Conservation (phyloP, 2,888 invertebrate genomes). For the Lasioglossum marginatum region DNA sequence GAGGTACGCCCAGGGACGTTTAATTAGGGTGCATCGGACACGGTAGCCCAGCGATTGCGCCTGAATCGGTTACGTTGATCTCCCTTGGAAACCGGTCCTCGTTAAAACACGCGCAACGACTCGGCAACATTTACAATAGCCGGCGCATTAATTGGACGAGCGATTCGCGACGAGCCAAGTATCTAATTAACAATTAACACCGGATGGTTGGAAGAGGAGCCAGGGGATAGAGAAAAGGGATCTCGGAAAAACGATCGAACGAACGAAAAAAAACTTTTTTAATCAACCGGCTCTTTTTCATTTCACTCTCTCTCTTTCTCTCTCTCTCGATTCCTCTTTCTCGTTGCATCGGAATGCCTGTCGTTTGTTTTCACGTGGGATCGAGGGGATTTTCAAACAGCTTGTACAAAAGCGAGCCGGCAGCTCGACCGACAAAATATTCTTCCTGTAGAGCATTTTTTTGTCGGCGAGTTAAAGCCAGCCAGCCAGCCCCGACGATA, state of each 20-base stretch:
- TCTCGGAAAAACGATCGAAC: slow-evolving; percentile 3
- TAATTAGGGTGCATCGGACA: slow-evolving; percentile 55
- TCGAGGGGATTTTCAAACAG: slow-evolving; percentile 41
- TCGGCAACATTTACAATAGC: slow-evolving; percentile 29
- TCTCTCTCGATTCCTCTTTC: neutral
- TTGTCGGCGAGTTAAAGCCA: slow-evolving; percentile 54
- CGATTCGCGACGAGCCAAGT: neutral
- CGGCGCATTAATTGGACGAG: slow-evolving; percentile 22
- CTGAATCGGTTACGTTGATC: slow-evolving; percentile 18
- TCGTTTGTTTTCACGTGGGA: slow-evolving; percentile 39
- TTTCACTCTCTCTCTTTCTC: neutral
- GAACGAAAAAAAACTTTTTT: slow-evolving; percentile 22
- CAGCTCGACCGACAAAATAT: slow-evolving; percentile 45
- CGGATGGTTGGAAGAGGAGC: neutral
- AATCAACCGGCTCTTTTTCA: slow-evolving; percentile 20
- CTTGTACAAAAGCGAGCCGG: slow-evolving; percentile 40
- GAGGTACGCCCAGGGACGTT: slow-evolving; percentile 33
- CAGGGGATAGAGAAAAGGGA: neutral
- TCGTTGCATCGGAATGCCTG: neutral
- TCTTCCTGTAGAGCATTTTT: slow-evolving; percentile 47
- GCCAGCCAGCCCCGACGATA: slow-evolving; percentile 58
- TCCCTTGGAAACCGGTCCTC: slow-evolving; percentile 29
- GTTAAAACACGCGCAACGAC: slow-evolving; percentile 48
- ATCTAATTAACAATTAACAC: slow-evolving; percentile 49
- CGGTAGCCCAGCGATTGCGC: slow-evolving; percentile 21